Percentiles rank a stretch among this genome's conserved stretches.
phyloP scores from a whole-genome alignment of 2,888 invertebrate genomes.

The Gonocerus acuteangulatus region DNA sequence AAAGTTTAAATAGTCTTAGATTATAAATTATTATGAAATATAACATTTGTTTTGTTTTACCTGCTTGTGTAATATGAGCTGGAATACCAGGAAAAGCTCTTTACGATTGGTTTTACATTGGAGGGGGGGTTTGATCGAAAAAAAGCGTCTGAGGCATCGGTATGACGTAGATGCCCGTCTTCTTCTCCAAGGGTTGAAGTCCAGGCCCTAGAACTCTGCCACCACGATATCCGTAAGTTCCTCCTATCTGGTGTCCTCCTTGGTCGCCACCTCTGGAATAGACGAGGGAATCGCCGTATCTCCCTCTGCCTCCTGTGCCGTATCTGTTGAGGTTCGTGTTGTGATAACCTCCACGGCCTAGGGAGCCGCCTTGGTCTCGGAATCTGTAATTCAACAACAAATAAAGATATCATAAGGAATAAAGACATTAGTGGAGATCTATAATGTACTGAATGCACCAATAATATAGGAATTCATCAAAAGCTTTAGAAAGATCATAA shows the following conservation, averaged over 20 bases:
- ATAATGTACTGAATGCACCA: no score
- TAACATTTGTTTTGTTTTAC: no score
- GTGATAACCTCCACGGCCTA: conserved; percentile 38
- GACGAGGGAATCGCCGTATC: conserved; percentile 37
- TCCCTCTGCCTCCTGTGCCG: conserved; percentile 35
- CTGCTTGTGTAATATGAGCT: background rate
- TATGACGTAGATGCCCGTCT: conserved; percentile 36
- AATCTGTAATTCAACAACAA: conserved; percentile 31
- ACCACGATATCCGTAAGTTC: conserved; percentile 3
- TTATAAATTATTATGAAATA: no score
- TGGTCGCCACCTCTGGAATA: conserved; percentile 34
- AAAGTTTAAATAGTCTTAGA: no score
- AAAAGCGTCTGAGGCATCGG: conserved; percentile 38
- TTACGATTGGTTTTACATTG: background rate
- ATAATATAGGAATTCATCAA: no score
- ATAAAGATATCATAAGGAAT: no score
- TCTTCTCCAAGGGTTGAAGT: conserved; percentile 24
- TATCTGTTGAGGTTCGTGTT: conserved; percentile 38
- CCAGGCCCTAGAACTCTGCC: background rate
- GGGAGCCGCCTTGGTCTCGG: conserved; percentile 38
- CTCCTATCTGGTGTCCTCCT: conserved; percentile 19
- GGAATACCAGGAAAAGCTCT: conserved; percentile 8
- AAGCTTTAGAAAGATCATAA: no score
- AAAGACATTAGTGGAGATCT: no score
- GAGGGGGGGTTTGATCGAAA: conserved; percentile 34